Conservation (phyloP, 2,113 vertebrate genomes). For the Rattus rattus region DNA sequence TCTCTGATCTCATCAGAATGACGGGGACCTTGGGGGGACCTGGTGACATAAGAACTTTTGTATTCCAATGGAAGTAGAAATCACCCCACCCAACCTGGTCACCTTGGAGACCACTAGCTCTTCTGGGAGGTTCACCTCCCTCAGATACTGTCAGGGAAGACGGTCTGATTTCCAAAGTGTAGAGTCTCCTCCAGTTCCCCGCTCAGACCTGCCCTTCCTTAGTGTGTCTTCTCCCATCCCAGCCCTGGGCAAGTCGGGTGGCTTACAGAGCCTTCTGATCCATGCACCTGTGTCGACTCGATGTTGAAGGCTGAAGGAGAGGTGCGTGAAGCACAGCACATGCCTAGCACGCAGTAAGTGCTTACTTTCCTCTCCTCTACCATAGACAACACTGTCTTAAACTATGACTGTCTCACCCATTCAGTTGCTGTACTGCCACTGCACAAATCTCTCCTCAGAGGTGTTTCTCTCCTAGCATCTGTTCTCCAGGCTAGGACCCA, state of each 20-base stretch:
- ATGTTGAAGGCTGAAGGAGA: background rate
- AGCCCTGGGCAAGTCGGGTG: accelerated
- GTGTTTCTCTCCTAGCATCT: background rate
- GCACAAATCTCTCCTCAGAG: background rate
- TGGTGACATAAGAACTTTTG: too few relatives aligned
- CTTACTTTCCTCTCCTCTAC: background rate
- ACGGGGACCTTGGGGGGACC: background rate
- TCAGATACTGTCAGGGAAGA: background rate
- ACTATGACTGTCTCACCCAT: accelerated
- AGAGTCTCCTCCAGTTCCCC: background rate
- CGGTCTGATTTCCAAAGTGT: background rate
- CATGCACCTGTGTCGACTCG: background rate
- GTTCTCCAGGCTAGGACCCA: accelerated
- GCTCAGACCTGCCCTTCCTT: background rate
- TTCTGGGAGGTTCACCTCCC: accelerated
- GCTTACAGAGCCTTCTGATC: background rate
- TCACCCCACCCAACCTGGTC: accelerated
- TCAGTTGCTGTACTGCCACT: background rate
- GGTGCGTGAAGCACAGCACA: accelerated
- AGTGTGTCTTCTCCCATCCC: too few relatives aligned
- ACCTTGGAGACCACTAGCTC: too few relatives aligned
- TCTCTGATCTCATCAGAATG: background rate
- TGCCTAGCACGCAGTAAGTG: accelerated
- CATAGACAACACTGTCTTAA: background rate
- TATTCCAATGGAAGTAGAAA: background rate